Evolutionary conservation across 2,888 invertebrate genomes (phyloP), one percentile per base, ranked within the genome.

Genomic region (Hypena proboscidalis): DNA sequence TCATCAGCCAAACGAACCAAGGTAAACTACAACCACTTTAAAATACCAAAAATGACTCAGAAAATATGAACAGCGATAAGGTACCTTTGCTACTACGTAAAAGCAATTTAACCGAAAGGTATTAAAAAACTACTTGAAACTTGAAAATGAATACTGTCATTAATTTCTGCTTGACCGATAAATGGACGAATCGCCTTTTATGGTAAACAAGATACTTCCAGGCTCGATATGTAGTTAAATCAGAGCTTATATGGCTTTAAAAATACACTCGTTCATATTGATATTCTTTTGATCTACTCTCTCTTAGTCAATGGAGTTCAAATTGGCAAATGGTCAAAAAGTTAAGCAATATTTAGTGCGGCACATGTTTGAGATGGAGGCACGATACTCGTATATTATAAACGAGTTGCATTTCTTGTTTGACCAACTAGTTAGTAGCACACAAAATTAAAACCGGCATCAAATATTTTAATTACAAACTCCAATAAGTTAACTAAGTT

Each of bases 31-130:
- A 13, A 14, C 45, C 30, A 51, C 44, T 52, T 25, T 14, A 31
- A 41, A 49, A 49, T 49, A 48, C 48, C 64, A 52, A 58, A 63
- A 53, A 23, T 46, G 42, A 44, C 42, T 47, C 34, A 23, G 42
- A 36, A 43, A 40, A 45, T 47, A 45, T 39, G 29, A 35, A 9
- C 7, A 11, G 36, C 34, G 33, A 50, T 29, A 30, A 20, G 13
- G 31, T 40, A 21, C 13, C 40, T 39, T 43, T 48, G 43, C 25
- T 44, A 27, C 39, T 41, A 23, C 39, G 35, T 26, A n/a, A n/a
- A n/a, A n/a, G 38, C 40, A 37, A 61, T 49, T 58, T 58, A 47
- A 46, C 8, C 10, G 41, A 43, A 31, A 33, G 41, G 32, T 36
- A 36, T 26, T 33, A 39, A 44, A 30, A 47, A 17, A 1, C 8